Evolutionary conservation across 2,888 invertebrate genomes (phyloP).

Genomic region (Trisateles emortualis): DNA sequence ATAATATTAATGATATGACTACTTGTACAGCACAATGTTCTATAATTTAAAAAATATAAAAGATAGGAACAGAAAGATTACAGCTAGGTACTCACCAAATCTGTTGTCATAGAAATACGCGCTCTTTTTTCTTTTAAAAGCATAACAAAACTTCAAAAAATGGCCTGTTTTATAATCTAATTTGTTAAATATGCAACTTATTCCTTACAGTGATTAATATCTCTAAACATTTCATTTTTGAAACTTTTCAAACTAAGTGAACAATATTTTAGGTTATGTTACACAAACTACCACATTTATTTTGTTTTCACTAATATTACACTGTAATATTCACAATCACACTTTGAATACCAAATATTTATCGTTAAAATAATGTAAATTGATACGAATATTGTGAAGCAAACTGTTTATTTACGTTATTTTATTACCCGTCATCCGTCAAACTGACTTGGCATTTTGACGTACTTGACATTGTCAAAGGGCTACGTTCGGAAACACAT

Average conservation of each 20-base stretch:
- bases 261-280: conserved; percentile 43
- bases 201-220: background rate
- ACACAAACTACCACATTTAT: conserved; percentile 12
- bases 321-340: background rate
- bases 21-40: no score
- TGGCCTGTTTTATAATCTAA: background rate
- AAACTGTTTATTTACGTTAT: conserved; percentile 40
- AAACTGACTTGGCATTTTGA: conserved; percentile 27
- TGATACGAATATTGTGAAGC: background rate
- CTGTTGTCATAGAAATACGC: conserved; percentile 10
- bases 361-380: background rate
- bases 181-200: background rate
- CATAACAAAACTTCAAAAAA: background rate
- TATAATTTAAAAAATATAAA: background rate
- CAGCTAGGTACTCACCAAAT: conserved; percentile 27
- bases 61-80: background rate
- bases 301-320: background rate
- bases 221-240: background rate
- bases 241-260: conserved; percentile 27
- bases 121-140: background rate
- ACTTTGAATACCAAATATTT: background rate
- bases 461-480: conserved; percentile 24
- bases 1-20: background rate
- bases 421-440: conserved; percentile 38
- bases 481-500: conserved; percentile 25